These are phyloP conservation scores for Phylloscopus trochiloides DNA, from an alignment of 2,113 vertebrate species.

Conservation along the genomic window DNA sequence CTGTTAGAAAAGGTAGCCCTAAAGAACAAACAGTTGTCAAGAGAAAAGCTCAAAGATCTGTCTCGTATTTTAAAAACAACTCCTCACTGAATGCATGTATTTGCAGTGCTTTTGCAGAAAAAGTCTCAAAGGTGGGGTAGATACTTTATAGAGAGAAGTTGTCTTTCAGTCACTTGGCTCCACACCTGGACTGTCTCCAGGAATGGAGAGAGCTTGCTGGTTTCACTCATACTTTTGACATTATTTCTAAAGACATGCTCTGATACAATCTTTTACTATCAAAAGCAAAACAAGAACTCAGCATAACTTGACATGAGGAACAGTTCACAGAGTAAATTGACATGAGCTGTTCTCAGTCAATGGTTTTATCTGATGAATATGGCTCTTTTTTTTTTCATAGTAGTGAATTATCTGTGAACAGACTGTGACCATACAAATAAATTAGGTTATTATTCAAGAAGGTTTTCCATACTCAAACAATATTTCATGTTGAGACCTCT, in stretches of 20 bases:
- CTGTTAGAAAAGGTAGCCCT: neutral
- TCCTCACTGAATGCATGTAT: neutral
- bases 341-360: neutral
- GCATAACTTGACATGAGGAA: neutral
- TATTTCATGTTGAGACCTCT: neutral
- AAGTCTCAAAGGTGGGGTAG: neutral
- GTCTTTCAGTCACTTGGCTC: neutral
- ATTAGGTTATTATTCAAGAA: neutral
- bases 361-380: slow-evolving; percentile 3
- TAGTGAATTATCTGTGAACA: slow-evolving; percentile 23
- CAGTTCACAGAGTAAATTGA: neutral
- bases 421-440: neutral
- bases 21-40: neutral
- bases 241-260: neutral
- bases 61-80: neutral
- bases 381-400: neutral
- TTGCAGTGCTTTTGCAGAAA: neutral
- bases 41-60: neutral
- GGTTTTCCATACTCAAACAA: neutral
- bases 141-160: neutral
- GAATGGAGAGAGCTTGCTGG: neutral
- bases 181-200: neutral
- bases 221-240: neutral
- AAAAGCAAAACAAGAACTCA: neutral
- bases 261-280: neutral